phyloP scores from a whole-genome alignment of 2,113 vertebrate genomes.

The Atlantisia rogersi region DNA sequence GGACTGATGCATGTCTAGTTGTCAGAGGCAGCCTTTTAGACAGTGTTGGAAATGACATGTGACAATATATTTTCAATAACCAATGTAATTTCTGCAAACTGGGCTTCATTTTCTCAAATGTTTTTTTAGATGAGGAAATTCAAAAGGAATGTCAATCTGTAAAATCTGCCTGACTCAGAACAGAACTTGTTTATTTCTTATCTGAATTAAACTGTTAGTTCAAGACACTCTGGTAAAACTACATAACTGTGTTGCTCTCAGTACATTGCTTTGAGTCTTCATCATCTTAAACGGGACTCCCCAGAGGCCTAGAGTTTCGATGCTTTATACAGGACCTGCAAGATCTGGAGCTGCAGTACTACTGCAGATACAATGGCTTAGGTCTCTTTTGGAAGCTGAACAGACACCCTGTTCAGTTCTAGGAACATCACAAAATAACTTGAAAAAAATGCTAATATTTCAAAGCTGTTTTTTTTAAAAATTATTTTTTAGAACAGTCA shows the following conservation, averaged over 20 bases:
- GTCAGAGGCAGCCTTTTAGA: background rate
- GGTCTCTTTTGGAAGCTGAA: background rate
- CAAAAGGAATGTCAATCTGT: background rate
- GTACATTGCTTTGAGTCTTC: background rate
- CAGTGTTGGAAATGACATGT: background rate
- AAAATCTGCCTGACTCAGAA: background rate
- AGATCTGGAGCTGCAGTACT: background rate
- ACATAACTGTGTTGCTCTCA: background rate
- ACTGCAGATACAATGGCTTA: background rate
- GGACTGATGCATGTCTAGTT: slow-evolving; percentile 43
- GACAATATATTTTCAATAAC: background rate
- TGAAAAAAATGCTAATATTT: background rate
- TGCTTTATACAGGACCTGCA: background rate
- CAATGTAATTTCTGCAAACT: background rate
- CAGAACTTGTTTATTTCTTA: background rate
- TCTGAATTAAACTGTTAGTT: background rate
- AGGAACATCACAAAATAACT: background rate
- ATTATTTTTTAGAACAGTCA: background rate
- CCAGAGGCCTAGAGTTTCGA: background rate
- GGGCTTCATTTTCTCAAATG: background rate
- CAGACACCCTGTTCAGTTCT: rapidly evolving
- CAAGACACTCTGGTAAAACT: background rate
- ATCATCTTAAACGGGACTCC: background rate
- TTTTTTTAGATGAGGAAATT: background rate
- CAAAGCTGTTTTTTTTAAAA: background rate